Evolutionary conservation across 1,140 invertebrate species (phyloP).

Genomic region (Drosophila ficusphila): DNA sequence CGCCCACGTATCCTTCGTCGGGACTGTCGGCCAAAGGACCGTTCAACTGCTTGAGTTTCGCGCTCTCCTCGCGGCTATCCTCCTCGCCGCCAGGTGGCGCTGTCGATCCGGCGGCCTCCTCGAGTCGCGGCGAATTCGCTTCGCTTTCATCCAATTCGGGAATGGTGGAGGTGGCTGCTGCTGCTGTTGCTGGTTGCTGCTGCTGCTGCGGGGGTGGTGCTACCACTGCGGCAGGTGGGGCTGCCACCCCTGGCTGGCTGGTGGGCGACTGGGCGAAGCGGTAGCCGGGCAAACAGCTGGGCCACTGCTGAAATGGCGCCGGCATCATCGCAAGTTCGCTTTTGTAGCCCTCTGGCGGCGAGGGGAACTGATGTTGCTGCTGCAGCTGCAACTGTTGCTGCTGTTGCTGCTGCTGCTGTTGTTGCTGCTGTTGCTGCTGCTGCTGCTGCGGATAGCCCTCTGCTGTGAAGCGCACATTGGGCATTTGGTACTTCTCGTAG

Average conservation of each 20-base stretch:
- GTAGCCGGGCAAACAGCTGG: conserved; percentile 84
- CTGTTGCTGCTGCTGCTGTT: conserved; percentile 67
- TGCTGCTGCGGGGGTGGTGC: conserved; percentile 57
- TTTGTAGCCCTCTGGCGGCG: conserved; percentile 89
- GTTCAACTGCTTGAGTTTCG: conserved; percentile 80
- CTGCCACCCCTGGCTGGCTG: conserved; percentile 15
- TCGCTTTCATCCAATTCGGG: conserved; percentile 77
- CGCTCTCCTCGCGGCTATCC: conserved; percentile 70
- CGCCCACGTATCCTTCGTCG: conserved; percentile 94
- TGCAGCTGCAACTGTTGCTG: conserved; percentile 72
- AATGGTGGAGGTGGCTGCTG: conserved; percentile 51
- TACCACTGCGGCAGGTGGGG: conserved; percentile 1
- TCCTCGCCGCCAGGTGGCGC: conserved; percentile 82
- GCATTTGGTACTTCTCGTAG: conserved; percentile 86
- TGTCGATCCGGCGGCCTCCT: conserved; percentile 15
- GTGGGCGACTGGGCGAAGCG: conserved; percentile 68
- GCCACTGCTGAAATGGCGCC: conserved; percentile 83
- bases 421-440: conserved; percentile 74
- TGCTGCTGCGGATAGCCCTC: conserved; percentile 89
- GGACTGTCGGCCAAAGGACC: conserved; percentile 92
- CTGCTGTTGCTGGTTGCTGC: conserved; percentile 10
- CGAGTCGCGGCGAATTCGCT: conserved; percentile 53
- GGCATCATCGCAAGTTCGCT: conserved; percentile 74
- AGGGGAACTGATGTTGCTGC: conserved; percentile 86
- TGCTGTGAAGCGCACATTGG: conserved; percentile 90